A percentile compares a stretch with the other conserved stretches of the same genome.
Conservation (phyloP, 2,797 vertebrate species). For the Carduelis carduelis region DNA sequence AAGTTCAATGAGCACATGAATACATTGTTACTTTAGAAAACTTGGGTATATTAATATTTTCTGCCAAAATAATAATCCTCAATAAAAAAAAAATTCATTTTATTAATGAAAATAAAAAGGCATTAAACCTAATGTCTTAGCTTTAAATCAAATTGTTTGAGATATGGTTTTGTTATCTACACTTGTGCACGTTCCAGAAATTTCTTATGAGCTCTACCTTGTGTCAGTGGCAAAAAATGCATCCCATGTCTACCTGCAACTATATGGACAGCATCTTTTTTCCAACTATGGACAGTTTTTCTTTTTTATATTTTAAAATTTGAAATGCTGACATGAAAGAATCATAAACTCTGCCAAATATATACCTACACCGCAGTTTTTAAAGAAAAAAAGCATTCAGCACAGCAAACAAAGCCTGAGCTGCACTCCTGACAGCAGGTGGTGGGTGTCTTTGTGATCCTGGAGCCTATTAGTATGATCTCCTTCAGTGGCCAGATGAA, state of each 20-base stretch:
- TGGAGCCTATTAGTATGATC: constrained; percentile 43
- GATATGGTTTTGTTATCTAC: not conserved
- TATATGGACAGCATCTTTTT: not conserved
- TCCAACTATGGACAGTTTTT: not conserved
- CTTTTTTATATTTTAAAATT: not conserved
- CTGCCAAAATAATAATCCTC: not conserved
- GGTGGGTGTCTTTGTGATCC: constrained; percentile 44
- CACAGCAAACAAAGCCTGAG: constrained; percentile 38
- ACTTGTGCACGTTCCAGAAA: not conserved
- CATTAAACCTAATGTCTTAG: not conserved
- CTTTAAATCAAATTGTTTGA: not conserved
- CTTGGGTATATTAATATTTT: not conserved
- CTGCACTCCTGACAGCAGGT: constrained; percentile 21
- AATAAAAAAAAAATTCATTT: not conserved
- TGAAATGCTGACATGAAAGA: not conserved
- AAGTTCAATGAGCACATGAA: not conserved
- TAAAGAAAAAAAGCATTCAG: constrained; percentile 20
- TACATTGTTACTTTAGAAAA: not conserved
- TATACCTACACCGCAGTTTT: not conserved
- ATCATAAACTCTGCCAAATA: not conserved
- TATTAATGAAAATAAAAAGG: not conserved
- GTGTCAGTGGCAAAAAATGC: not conserved
- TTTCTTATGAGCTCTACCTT: not conserved
- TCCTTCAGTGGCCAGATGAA: constrained; percentile 27
- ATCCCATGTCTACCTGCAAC: not conserved